These are phyloP conservation scores for Epiblema foenella DNA, from an alignment of 2,888 invertebrate species.

Conservation along the genomic window DNA sequence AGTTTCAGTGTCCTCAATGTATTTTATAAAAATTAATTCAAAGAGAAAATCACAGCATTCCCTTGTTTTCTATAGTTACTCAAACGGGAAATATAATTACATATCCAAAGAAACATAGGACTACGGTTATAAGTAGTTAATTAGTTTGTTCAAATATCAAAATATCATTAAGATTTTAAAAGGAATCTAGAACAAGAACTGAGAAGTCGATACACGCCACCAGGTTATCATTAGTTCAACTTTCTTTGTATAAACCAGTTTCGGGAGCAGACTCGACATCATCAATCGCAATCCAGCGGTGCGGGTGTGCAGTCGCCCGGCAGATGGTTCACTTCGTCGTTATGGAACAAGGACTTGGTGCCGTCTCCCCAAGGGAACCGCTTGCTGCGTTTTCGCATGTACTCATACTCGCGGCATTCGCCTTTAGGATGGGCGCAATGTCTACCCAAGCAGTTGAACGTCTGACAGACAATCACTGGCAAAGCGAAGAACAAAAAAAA, in stretches of 20 bases:
- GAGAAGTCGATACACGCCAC: neutral
- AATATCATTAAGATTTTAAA: neutral
- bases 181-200: neutral
- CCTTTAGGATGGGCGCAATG: slow-evolving; percentile 54
- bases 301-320: slow-evolving; percentile 72
- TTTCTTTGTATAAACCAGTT: neutral
- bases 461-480: slow-evolving; percentile 66
- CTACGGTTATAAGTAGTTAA: neutral
- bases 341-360: slow-evolving; percentile 92
- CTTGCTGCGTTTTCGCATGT: slow-evolving; percentile 90
- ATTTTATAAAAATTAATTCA: neutral
- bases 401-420: slow-evolving; percentile 86
- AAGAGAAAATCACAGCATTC: neutral
- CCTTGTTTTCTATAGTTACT: neutral
- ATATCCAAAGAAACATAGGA: neutral
- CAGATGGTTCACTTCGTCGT: slow-evolving; percentile 87
- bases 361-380: slow-evolving; percentile 97
- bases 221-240: neutral
- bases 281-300: slow-evolving; percentile 64
- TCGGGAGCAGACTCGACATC: neutral
- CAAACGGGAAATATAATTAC: neutral
- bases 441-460: slow-evolving; percentile 50
- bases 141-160: neutral
- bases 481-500: slow-evolving; percentile 63
- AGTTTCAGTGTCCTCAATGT: neutral